These are phyloP conservation scores for Eristalinus aeneus DNA, from an alignment of 2,888 invertebrate species.

Conservation along the genomic window DNA sequence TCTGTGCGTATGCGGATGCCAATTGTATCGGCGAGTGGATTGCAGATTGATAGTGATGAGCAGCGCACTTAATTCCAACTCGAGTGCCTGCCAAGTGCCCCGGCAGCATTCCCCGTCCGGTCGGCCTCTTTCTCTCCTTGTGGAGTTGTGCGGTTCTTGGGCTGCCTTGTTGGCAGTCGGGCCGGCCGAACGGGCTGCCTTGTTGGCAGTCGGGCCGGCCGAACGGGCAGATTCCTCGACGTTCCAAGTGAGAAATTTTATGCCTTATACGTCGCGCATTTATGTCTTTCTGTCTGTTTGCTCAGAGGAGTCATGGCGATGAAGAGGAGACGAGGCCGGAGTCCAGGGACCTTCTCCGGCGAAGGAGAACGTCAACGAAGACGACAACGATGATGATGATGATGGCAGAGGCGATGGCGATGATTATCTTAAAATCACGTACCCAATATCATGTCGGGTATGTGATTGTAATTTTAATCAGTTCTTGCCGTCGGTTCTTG, in stretches of 20 bases:
- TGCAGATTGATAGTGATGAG: conserved; percentile 70
- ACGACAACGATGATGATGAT: conserved; percentile 14
- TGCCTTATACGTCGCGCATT: conserved; percentile 70
- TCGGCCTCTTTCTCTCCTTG: not conserved
- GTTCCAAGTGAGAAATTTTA: conserved; percentile 69
- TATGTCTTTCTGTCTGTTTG: conserved; percentile 65
- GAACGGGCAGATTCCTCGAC: conserved; percentile 4
- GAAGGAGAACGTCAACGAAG: not conserved
- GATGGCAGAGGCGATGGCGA: conserved; percentile 46
- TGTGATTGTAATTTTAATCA: conserved; percentile 71
- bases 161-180: not conserved
- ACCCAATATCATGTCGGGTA: conserved; percentile 70
- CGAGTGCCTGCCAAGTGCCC: conserved; percentile 66
- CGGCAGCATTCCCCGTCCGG: conserved; percentile 52
- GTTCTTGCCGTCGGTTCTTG: conserved; percentile 62
- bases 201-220: not conserved
- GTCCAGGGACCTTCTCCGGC: conserved; percentile 9
- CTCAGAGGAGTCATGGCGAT: conserved; percentile 26
- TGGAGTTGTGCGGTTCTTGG: not conserved
- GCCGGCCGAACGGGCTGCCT: not conserved
- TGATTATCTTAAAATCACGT: conserved; percentile 71
- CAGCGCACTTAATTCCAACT: conserved; percentile 68
- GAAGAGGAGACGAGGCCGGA: not conserved
- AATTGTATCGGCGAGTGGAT: conserved; percentile 70
- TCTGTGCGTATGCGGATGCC: conserved; percentile 69